These are phyloP conservation scores for Callionymus lyra DNA, from an alignment of 2,113 vertebrate species.

Conservation along the genomic window DNA sequence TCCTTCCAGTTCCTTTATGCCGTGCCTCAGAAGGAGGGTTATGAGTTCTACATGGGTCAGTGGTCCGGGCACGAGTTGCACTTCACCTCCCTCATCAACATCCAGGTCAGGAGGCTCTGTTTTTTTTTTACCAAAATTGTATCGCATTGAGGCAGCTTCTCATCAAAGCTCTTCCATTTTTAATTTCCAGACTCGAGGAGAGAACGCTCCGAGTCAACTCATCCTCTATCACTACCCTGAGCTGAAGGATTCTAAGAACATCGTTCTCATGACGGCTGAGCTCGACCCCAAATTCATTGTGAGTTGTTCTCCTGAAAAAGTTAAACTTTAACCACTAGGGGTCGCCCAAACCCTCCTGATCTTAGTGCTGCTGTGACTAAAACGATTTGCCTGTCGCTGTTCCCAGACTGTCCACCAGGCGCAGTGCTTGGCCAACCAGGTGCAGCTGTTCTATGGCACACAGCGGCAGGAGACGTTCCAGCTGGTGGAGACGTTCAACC, in stretches of 20 bases:
- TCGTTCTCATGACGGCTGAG: constrained; percentile 93
- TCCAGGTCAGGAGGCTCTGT: constrained; percentile 71
- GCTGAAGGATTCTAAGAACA: constrained; percentile 81
- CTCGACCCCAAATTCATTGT: constrained; percentile 85
- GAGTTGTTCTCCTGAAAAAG: constrained; percentile 48
- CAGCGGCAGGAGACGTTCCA: constrained; percentile 69
- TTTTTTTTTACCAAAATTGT: too few relatives aligned
- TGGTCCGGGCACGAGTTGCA: constrained; percentile 85
- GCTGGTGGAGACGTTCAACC: constrained; percentile 88
- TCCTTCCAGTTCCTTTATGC: constrained; percentile 81
- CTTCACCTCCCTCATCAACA: constrained; percentile 90
- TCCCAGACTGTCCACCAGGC: constrained; percentile 80
- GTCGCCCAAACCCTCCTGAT: too few relatives aligned
- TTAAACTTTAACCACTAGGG: too few relatives aligned
- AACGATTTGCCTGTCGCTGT: background rate
- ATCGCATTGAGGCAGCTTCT: too few relatives aligned
- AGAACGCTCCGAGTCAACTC: constrained; percentile 81
- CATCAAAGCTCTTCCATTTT: too few relatives aligned
- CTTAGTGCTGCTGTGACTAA: too few relatives aligned
- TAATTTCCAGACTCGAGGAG: constrained; percentile 71
- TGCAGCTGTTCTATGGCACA: constrained; percentile 87
- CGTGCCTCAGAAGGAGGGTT: constrained; percentile 85
- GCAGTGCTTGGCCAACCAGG: constrained; percentile 90
- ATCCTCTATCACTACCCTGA: constrained; percentile 89
- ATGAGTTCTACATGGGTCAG: constrained; percentile 92